phyloP scores from a whole-genome alignment of 2,888 invertebrate genomes.

The Polydrusus pterygomalis region DNA sequence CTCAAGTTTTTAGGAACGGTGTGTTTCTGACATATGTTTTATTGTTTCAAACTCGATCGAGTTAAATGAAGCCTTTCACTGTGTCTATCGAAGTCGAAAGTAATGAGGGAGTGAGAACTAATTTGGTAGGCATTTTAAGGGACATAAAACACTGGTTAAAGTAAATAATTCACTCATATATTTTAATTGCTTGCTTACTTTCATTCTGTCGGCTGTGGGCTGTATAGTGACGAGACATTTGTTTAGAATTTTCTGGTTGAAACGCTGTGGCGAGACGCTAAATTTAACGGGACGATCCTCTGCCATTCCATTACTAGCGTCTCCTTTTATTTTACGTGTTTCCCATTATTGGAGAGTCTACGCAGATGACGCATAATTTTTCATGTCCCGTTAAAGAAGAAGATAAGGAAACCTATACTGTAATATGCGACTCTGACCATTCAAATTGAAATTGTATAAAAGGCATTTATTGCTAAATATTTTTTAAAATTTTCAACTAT shows the following conservation, averaged over 20 bases:
- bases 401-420: too few species aligned
- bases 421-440: too few species aligned
- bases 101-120: background rate
- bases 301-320: slow-evolving; percentile 38
- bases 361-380: background rate
- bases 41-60: too few species aligned
- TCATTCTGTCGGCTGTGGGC: slow-evolving; percentile 11
- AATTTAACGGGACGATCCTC: slow-evolving; percentile 41
- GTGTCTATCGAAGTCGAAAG: too few species aligned
- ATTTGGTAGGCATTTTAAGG: background rate
- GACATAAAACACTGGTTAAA: background rate
- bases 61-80: too few species aligned
- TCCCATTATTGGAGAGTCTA: slow-evolving; percentile 22
- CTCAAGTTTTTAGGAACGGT: too few species aligned
- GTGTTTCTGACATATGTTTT: too few species aligned
- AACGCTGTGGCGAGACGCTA: slow-evolving; percentile 33
- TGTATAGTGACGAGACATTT: slow-evolving; percentile 36
- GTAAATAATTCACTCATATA: slow-evolving; percentile 7
- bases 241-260: slow-evolving; percentile 49
- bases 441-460: too few species aligned
- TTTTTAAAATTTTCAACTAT: too few species aligned
- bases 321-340: slow-evolving; percentile 33
- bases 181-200: slow-evolving; percentile 22
- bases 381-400: too few species aligned
- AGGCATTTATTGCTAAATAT: too few species aligned